Base-by-base conservation (phyloP, 2,888 invertebrate species). In the Machimus atricapillus region DNA sequence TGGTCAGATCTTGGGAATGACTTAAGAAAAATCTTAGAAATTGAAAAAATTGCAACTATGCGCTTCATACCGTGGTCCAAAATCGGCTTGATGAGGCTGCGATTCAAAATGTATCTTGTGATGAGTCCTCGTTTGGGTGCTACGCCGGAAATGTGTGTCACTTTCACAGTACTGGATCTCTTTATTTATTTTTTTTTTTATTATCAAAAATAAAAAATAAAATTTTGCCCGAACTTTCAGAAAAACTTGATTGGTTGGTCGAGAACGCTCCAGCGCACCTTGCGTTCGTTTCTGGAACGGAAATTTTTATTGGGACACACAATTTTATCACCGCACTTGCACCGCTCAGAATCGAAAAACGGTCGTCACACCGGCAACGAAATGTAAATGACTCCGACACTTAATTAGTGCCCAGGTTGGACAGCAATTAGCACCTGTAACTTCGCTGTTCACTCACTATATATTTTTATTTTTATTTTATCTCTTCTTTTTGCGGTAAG, bases 401-500 rank as follows among this genome's bases (percentile, higher is more conserved):
- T 52, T 6, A 56, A 81, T 81, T 81, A 56, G 34, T 52, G 81
- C 56, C 52, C 23, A 81, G 23, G 7, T 27, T 46, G 16, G 37
- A n/a, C 82, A 58, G 79, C 86, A 87, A 88, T 87, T 88, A 88
- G 81, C 87, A 88, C 87, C 87, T 87, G 87, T 73, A 86, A 86
- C 76, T 86, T 23, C 23, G 66, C 12, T 66, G 66, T 23, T 66
- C 66, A 52, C 76, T 86, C 81, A 79, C 73, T 86, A 77, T 52
- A 46, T 76, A 9, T 7, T 73, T 46, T 46, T n/a, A n/a, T 40
- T 74, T 40, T 1, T 43, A 43, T 14, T 43, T 46, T 46, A 46
- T 46, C 43, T 46, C 16, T 46, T 46, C 12, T 19, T 85, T 66
- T 40, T 85, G n/a, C 12, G 58, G 34, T 37, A 43, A 40, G 23